Base-by-base conservation (phyloP, 1,140 invertebrate species). In the Megalopta genalis region DNA sequence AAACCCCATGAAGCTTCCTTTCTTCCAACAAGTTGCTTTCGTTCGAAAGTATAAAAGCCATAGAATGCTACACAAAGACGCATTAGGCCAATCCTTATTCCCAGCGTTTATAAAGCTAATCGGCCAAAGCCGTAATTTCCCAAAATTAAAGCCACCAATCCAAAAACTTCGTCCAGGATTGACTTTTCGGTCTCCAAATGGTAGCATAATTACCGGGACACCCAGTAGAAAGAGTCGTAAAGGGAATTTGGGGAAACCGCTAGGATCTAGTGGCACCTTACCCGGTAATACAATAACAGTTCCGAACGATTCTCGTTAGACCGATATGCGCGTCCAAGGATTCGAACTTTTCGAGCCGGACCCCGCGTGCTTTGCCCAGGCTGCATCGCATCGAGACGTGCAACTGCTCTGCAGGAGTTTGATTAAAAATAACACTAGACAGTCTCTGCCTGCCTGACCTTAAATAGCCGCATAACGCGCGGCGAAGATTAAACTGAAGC, bases 371-470 rank as follows among this genome's bases (percentile, higher is more conserved):
- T 54, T 57, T 57, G 5, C 21, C 14, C 7, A n/a, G 5, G 21
- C 10, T 18, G 14, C 7, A 46, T 46, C 14, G 21, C 54, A 4
- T 21, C 21, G 25, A 59, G 52, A 69, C 25, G 39, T 3, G 10
- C 42, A 37, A 52, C 49, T 12, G 54, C 54, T n/a, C 54, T 18
- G 74, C 59, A 23, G 59, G 74, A 70, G 66, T 77, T 60, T 70
- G 65, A 70, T 77, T 77, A 77, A 77, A 77, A 77, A 77, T 77
- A 77, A 77, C 65, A 49, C 21, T 21, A 59, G 66, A 60, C 12
- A 18, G 57, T 32, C 5, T 14, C 18, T 21, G 8, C 23, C 52
- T 69, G 54, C 5, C 25, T 46, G 25, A 70, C 39, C 66, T 70
- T 77, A 77, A 77, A 77, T 70, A 77, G 74, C 39, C 39, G 21